Evolutionary conservation across 2,113 vertebrate species (phyloP).

Genomic region (Entelurus aequoreus): DNA sequence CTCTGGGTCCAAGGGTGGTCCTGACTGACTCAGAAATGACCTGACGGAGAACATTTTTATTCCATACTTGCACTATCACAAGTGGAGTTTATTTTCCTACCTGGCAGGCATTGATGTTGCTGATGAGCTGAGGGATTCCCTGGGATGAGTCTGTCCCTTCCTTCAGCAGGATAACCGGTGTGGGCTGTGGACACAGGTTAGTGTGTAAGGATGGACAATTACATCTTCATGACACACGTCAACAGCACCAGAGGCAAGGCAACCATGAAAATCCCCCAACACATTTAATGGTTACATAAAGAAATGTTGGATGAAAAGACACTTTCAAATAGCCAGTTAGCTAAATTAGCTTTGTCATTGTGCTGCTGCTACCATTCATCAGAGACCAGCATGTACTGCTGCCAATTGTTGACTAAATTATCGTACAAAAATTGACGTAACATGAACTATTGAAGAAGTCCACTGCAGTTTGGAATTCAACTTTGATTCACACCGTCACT

Average conservation of each 20-base stretch:
- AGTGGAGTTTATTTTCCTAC: constrained; percentile 14
- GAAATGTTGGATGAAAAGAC: no score
- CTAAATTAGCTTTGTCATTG: neutral
- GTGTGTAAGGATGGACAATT: neutral
- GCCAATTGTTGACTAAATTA: neutral
- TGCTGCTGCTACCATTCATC: neutral
- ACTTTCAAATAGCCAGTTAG: no score
- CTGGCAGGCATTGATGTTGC: constrained; percentile 98
- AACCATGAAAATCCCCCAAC: no score
- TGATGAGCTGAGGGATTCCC: constrained; percentile 91
- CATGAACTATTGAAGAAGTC: neutral
- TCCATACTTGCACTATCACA: accelerated
- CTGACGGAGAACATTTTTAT: constrained; percentile 50
- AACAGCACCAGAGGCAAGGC: no score
- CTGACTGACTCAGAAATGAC: constrained; percentile 92
- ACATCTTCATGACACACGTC: neutral
- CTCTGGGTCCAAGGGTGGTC: constrained; percentile 93
- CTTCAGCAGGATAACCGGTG: constrained; percentile 92
- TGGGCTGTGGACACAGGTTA: constrained; percentile 69
- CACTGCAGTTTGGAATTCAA: neutral
- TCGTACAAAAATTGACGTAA: neutral
- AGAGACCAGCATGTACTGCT: neutral
- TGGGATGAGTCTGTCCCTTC: constrained; percentile 96
- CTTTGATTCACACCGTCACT: neutral
- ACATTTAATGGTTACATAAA: no score